These are phyloP conservation scores for Macrostomum cliftonense DNA, from an alignment of 2,888 invertebrate genomes.

Conservation along the genomic window DNA sequence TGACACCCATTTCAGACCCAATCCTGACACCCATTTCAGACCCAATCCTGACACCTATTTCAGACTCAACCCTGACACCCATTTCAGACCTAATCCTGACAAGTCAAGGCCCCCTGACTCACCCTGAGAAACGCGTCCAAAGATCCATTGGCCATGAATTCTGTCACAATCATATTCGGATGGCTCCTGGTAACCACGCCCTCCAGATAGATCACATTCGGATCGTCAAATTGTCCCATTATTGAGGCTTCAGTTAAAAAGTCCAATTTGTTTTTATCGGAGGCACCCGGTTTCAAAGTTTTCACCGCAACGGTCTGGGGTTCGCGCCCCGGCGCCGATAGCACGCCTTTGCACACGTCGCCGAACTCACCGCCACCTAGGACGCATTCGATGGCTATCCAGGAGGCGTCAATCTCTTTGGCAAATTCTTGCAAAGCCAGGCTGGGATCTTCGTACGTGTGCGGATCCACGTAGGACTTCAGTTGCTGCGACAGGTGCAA, in stretches of 20 bases:
- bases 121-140: conserved; percentile 76
- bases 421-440: conserved; percentile 94
- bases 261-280: conserved; percentile 85
- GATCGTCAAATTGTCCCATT: conserved; percentile 99
- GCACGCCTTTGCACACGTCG: conserved; percentile 86
- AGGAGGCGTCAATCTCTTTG: conserved; percentile 85
- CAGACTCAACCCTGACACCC: too few relatives aligned
- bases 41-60: too few relatives aligned
- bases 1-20: too few relatives aligned
- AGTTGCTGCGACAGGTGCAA: conserved; percentile 8
- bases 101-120: conserved; percentile 17
- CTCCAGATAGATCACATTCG: conserved; percentile 92
- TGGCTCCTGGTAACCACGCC: conserved; percentile 83
- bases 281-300: conserved; percentile 62
- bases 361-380: conserved; percentile 86
- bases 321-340: conserved; percentile 53
- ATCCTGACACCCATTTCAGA: too few relatives aligned
- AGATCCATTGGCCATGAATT: conserved; percentile 98
- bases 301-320: conserved; percentile 62
- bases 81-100: too few relatives aligned
- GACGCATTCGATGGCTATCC: conserved; percentile 91
- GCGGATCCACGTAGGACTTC: conserved; percentile 73
- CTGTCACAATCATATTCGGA: conserved; percentile 96
- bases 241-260: conserved; percentile 96
- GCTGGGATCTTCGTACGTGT: conserved; percentile 96